Evolutionary conservation across 2,888 invertebrate species (phyloP), one percentile per base, ranked within the genome.

Genomic region (Oscheius sp.): DNA sequence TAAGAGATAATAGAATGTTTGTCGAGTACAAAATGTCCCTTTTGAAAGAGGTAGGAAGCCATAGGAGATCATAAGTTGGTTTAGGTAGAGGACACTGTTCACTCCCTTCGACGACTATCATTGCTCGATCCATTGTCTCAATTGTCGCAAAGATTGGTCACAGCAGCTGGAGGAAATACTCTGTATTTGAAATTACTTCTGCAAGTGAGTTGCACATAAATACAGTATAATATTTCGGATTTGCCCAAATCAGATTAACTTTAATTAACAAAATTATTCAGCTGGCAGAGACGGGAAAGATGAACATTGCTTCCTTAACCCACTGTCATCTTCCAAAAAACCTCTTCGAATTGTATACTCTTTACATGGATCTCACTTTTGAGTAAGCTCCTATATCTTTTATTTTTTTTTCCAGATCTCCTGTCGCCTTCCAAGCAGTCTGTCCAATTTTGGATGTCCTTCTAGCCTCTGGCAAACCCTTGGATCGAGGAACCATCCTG

Each of bases 391-490:
- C 2, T 17, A 5, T 3, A 4, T 2, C 17, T 2, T 12, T 26
- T 24, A 36, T 20, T 36, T 3, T 2, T 8, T 32, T 87, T 73
- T 97, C 95, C 86, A 94, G 94, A 5, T 94, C 94, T 0, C 91
- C 92, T 0, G 90, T 92, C 51, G 93, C 94, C 0, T 96, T 94
- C 87, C 94, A 94, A 80, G 44, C 77, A 87, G 92, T 93, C 2
- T 91, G 92, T 2, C 92, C 93, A 63, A 93, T 96, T 67, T 88
- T 97, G 12, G 93, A 93, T 81, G 92, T 94, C 0, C 94, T 95
- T 83, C 88, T 96, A 68, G 93, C 96, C 3, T 93, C 95, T 0
- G 89, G 96, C 9, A 93, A 93, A 87, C 95, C 96, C 0, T 87
- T 96, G 32, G 61, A 44, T 38, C 64, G 71, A 17, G 66, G 66